A percentile compares a stretch with the other conserved stretches of the same genome.
phyloP scores from a whole-genome alignment of 2,888 invertebrate species.

The Hydroisotoma schaefferi region DNA sequence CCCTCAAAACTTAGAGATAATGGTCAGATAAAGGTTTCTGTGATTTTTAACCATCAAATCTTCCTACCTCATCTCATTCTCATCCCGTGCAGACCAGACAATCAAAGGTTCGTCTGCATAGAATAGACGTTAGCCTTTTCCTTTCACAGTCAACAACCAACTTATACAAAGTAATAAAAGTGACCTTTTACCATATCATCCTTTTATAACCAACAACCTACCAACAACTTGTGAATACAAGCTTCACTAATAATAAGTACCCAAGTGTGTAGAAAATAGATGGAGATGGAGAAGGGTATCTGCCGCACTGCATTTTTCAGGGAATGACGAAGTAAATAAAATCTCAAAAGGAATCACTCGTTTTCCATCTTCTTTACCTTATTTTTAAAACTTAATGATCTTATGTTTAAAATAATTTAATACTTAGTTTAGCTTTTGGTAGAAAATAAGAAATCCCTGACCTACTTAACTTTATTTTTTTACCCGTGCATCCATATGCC shows the following conservation, averaged over 20 bases:
- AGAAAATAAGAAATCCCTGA: constrained; percentile 14
- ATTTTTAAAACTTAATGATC: constrained; percentile 11
- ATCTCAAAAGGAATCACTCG: too few relatives aligned
- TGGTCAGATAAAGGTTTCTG: neutral
- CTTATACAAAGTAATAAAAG: neutral
- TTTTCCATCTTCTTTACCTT: neutral
- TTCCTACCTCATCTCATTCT: neutral
- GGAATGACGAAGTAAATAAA: too few relatives aligned
- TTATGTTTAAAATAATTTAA: constrained; percentile 17
- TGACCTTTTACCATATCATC: too few relatives aligned
- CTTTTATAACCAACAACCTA: too few relatives aligned
- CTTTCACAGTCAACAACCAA: neutral
- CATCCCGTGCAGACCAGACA: neutral
- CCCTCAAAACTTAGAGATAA: neutral
- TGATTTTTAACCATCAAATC: neutral
- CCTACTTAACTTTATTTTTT: constrained; percentile 1
- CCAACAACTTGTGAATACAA: too few relatives aligned
- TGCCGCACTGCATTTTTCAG: too few relatives aligned
- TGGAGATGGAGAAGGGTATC: too few relatives aligned
- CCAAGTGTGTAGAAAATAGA: too few relatives aligned
- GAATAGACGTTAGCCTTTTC: neutral
- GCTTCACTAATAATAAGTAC: too few relatives aligned
- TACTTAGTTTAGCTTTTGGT: neutral
- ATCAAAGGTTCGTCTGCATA: neutral
- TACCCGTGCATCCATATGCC: too few relatives aligned